Conservation (phyloP, 2,888 invertebrate species). For the Netelia virgata region DNA sequence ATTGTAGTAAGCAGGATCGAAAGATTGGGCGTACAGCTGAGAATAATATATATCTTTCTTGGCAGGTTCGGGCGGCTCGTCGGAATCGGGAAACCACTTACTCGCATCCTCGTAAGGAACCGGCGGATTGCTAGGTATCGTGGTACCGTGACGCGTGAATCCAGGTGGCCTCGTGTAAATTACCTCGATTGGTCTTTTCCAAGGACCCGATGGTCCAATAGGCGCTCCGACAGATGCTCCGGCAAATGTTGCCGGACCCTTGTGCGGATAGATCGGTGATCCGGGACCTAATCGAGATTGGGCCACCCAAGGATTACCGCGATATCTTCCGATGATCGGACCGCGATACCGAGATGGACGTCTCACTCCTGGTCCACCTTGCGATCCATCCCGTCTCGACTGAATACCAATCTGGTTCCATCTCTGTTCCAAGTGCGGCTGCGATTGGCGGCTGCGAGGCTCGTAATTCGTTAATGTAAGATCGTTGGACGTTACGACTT, state of each 20-base stretch:
- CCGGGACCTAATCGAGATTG: conserved; percentile 74
- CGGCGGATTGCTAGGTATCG: conserved; percentile 68
- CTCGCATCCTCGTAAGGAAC: conserved; percentile 76
- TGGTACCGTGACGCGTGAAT: conserved; percentile 62
- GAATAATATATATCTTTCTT: conserved; percentile 79
- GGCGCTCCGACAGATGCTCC: conserved; percentile 54
- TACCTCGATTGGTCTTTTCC: conserved; percentile 75
- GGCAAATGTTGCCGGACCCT: conserved; percentile 65
- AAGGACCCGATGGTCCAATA: not conserved
- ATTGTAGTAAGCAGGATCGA: conserved; percentile 82
- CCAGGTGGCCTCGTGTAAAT: conserved; percentile 79
- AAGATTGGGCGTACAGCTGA: conserved; percentile 81
- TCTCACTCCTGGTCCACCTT: conserved; percentile 41
- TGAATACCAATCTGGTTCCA: conserved; percentile 54
- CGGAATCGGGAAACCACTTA: conserved; percentile 76
- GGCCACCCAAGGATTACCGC: conserved; percentile 50
- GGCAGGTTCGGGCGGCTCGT: conserved; percentile 59
- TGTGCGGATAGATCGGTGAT: conserved; percentile 65
- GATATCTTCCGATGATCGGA: conserved; percentile 24
- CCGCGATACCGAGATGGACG: conserved; percentile 50
- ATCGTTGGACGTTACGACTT: not conserved
- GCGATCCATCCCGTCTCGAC: conserved; percentile 45
- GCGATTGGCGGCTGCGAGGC: not conserved
- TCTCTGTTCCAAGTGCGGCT: not conserved
- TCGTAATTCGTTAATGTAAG: conserved; percentile 11